phyloP scores from a whole-genome alignment of 2,797 vertebrate species.

The Poecile montanus region DNA sequence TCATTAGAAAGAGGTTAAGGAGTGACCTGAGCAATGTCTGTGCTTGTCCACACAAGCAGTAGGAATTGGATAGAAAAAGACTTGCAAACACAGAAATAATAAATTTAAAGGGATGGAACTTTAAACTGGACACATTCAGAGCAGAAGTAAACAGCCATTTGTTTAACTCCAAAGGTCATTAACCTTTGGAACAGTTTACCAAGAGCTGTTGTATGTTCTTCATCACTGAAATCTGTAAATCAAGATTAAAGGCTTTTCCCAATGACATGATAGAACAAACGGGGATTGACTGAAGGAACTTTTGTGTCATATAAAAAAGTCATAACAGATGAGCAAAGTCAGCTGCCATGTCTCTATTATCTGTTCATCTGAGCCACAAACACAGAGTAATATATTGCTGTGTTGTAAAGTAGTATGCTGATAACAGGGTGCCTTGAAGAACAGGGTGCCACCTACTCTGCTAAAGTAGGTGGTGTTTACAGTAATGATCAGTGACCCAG shows the following conservation, averaged over 20 bases:
- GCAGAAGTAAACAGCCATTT: conserved; percentile 54
- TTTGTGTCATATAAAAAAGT: neutral
- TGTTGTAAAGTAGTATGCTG: conserved; percentile 2
- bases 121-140: conserved; percentile 41
- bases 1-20: conserved; percentile 9
- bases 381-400: neutral
- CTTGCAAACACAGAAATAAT: conserved; percentile 39
- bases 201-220: conserved; percentile 7
- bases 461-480: neutral
- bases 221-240: conserved; percentile 33
- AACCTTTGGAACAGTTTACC: conserved; percentile 62
- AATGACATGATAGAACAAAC: conserved; percentile 9
- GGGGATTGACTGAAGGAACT: conserved; percentile 35
- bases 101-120: conserved; percentile 49
- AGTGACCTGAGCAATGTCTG: conserved; percentile 10
- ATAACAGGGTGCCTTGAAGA: conserved; percentile 1
- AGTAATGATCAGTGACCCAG: neutral
- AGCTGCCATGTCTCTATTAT: neutral
- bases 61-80: conserved; percentile 1
- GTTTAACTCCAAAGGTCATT: conserved; percentile 58
- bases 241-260: conserved; percentile 60
- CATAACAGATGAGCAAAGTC: conserved; percentile 6
- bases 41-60: conserved; percentile 10
- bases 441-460: neutral
- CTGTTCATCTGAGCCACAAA: neutral